A percentile compares a stretch with the other conserved stretches of the same genome.
Conservation (phyloP, 1,140 invertebrate genomes). For the Pseudomyrmex pallidus region DNA sequence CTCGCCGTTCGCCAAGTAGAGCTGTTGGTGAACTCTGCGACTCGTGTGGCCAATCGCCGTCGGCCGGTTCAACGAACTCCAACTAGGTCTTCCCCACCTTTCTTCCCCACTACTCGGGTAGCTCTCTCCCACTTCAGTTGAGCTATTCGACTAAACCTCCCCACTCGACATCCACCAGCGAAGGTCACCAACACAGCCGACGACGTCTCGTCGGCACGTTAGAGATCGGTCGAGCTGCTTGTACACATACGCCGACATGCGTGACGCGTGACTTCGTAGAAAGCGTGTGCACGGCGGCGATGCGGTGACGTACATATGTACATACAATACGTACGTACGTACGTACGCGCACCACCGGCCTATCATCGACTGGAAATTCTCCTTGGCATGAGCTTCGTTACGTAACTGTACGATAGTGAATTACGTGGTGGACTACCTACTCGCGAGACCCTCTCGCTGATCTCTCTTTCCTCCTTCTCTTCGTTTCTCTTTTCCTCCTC, state of each 20-base stretch:
- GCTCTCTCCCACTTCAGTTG: constrained; percentile 48
- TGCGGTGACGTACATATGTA: constrained; percentile 25
- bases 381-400: constrained; percentile 64
- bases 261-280: constrained; percentile 36
- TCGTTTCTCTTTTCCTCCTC: constrained; percentile 40
- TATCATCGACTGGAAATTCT: constrained; percentile 69
- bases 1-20: constrained; percentile 69
- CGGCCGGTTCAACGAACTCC: constrained; percentile 84
- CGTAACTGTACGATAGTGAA: constrained; percentile 71
- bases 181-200: constrained; percentile 77
- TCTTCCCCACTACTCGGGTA: constrained; percentile 41
- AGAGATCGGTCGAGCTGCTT: constrained; percentile 34
- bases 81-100: constrained; percentile 80
- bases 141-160: constrained; percentile 70
- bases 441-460: constrained; percentile 52
- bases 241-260: constrained; percentile 9
- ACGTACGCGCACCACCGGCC: constrained; percentile 37
- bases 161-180: constrained; percentile 71
- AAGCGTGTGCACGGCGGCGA: not conserved
- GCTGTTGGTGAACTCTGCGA: constrained; percentile 70
- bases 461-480: constrained; percentile 65
- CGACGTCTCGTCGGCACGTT: constrained; percentile 23
- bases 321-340: constrained; percentile 9
- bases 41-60: constrained; percentile 77
- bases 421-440: constrained; percentile 64